Evolutionary conservation across 2,113 vertebrate species (phyloP).

Genomic region (Alaudala cheleensis): DNA sequence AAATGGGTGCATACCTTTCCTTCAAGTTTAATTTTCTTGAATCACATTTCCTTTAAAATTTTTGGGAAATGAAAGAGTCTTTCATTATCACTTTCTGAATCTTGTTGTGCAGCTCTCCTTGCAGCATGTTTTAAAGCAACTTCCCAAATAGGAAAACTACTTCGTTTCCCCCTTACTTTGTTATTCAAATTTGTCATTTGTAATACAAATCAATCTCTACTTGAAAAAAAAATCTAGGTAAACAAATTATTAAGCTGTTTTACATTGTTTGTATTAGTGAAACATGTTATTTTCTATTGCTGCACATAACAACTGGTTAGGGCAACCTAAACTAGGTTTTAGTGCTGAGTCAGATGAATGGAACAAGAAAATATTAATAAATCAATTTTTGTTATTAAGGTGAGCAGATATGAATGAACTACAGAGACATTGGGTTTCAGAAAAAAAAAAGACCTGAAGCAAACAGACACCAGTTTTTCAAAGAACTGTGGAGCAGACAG

Average conservation of each 20-base stretch:
- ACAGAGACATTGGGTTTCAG: background rate
- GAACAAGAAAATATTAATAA: background rate
- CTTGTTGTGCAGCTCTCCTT: background rate
- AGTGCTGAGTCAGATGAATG: background rate
- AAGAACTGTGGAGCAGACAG: too few relatives aligned
- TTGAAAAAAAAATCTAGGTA: background rate
- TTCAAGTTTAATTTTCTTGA: background rate
- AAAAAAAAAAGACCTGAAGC: too few relatives aligned
- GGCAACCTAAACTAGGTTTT: background rate
- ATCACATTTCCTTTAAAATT: background rate
- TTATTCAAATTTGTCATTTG: background rate
- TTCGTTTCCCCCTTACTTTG: background rate
- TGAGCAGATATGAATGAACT: background rate
- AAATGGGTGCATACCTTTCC: background rate
- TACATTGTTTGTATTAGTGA: background rate
- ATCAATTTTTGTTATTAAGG: background rate
- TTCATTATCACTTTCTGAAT: background rate
- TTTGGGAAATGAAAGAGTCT: background rate
- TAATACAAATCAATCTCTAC: background rate
- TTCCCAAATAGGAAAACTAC: background rate
- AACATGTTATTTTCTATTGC: background rate
- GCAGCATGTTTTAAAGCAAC: background rate
- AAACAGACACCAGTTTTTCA: too few relatives aligned
- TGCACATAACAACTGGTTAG: background rate
- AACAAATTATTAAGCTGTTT: background rate